Evolutionary conservation across 2,888 invertebrate species (phyloP).

Genomic region (Philaethria dido): DNA sequence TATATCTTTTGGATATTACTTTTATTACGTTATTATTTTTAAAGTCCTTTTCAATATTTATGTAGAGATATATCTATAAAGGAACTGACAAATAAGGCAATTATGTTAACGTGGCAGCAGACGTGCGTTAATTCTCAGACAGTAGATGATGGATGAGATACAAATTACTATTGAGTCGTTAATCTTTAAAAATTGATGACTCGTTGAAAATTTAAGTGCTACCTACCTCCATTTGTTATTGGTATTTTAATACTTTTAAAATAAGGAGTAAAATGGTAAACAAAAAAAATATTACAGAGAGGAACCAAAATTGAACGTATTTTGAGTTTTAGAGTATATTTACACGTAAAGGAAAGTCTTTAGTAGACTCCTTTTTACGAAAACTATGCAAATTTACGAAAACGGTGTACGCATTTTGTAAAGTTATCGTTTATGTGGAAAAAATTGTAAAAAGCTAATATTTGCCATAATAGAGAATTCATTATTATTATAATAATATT

Average conservation of each 20-base stretch:
- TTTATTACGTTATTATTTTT: neutral
- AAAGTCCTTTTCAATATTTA: neutral
- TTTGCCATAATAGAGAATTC: no score
- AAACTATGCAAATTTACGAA: no score
- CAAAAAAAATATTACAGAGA: neutral
- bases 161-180: constrained; percentile 33
- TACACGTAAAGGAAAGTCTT: no score
- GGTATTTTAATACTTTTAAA: neutral
- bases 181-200: constrained; percentile 24
- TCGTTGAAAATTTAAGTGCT: constrained; percentile 21
- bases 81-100: constrained; percentile 18
- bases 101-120: constrained; percentile 18
- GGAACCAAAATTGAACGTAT: neutral
- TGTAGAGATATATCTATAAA: neutral
- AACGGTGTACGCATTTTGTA: no score
- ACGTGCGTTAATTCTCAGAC: constrained; percentile 19
- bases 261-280: neutral
- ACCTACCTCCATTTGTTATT: neutral
- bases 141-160: constrained; percentile 34
- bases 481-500: no score
- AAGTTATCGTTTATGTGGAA: no score
- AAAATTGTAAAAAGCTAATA: no score
- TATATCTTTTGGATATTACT: no score
- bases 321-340: no score
- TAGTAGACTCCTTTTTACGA: no score